A percentile compares a stretch with the other conserved stretches of the same genome.
Evolutionary conservation across 2,888 invertebrate species (phyloP).

Genomic region (Aspidiotus rigidus): DNA sequence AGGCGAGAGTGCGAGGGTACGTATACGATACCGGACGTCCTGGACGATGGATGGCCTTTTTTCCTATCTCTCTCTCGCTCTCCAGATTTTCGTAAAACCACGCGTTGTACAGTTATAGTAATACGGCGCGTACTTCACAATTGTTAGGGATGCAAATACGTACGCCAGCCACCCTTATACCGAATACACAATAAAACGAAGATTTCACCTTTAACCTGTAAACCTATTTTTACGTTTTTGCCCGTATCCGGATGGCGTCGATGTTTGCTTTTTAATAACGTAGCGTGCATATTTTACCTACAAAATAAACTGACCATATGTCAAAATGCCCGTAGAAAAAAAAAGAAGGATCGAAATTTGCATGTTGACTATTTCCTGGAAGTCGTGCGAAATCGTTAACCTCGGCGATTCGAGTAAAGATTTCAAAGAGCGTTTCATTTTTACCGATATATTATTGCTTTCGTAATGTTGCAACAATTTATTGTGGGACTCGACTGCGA

Average conservation of each 20-base stretch:
- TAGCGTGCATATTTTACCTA: slow-evolving; percentile 9
- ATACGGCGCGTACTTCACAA: background rate
- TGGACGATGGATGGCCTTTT: slow-evolving; percentile 22
- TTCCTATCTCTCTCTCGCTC: slow-evolving; percentile 8
- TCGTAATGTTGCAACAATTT: no score
- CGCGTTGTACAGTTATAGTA: background rate
- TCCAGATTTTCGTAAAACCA: background rate
- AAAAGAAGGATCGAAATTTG: no score
- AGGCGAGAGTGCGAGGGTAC: slow-evolving; percentile 10
- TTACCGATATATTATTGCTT: no score
- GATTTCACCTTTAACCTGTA: slow-evolving; percentile 32
- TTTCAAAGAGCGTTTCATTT: no score
- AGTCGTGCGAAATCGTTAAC: no score
- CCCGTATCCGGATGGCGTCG: background rate
- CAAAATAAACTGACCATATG: no score
- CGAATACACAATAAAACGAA: background rate
- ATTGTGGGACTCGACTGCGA: no score
- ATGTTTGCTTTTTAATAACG: slow-evolving; percentile 4
- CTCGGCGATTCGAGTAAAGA: no score
- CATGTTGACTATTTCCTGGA: no score
- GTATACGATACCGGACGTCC: slow-evolving; percentile 21
- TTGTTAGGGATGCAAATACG: slow-evolving; percentile 9
- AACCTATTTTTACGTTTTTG: slow-evolving; percentile 20
- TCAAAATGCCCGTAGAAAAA: no score
- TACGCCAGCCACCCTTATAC: background rate